phyloP scores from a whole-genome alignment of 2,888 invertebrate species.

The Dynastes tityus region DNA sequence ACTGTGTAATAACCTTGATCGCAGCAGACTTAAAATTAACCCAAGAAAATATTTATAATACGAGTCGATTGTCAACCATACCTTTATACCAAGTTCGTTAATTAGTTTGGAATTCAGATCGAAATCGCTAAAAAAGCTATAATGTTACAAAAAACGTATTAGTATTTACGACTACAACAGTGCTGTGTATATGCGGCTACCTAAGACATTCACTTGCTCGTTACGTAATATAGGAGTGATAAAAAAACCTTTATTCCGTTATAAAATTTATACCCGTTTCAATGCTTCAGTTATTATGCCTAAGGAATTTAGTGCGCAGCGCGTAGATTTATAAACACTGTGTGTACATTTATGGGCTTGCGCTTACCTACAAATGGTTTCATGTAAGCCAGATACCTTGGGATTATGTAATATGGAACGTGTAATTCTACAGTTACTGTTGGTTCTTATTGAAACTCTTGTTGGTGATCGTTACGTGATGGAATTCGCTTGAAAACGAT shows the following conservation, averaged over 20 bases:
- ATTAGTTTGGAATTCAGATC: constrained; percentile 30
- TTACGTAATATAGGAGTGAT: constrained; percentile 34
- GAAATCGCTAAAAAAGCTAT: neutral
- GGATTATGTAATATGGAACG: constrained; percentile 27
- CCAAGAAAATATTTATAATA: no score
- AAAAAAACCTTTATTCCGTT: constrained; percentile 34
- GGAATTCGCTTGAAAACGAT: no score
- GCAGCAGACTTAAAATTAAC: no score
- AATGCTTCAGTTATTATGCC: constrained; percentile 39
- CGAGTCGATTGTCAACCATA: no score
- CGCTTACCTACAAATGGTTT: constrained; percentile 9
- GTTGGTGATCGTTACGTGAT: neutral
- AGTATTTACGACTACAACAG: constrained; percentile 5
- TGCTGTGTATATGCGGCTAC: constrained; percentile 8
- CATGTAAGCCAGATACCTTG: constrained; percentile 13
- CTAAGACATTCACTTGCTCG: constrained; percentile 41
- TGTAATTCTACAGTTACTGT: neutral
- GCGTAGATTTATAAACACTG: constrained; percentile 19
- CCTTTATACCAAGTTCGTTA: constrained; percentile 7
- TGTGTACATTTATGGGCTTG: constrained; percentile 27
- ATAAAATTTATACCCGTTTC: constrained; percentile 48
- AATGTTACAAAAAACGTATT: neutral
- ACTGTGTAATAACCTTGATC: no score
- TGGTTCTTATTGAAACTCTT: constrained; percentile 5
- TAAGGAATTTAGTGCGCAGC: constrained; percentile 30